Evolutionary conservation across 2,888 invertebrate genomes (phyloP).

Genomic region (Masnerella sp.): DNA sequence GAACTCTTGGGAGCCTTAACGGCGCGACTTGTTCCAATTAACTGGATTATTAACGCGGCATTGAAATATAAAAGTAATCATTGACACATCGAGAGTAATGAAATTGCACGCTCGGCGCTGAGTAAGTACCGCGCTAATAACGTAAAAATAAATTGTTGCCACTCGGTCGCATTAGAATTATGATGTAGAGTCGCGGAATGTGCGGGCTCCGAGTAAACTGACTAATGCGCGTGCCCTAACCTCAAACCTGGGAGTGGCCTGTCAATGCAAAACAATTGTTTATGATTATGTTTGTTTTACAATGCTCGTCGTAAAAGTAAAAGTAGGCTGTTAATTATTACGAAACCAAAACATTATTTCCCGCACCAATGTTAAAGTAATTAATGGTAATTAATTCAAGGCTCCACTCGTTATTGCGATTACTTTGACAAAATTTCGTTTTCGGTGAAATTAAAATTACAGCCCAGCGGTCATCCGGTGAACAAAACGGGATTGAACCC

Average conservation of each 20-base stretch:
- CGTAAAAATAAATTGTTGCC: slow-evolving; percentile 46
- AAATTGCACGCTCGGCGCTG: slow-evolving; percentile 17
- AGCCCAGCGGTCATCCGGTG: too few relatives aligned
- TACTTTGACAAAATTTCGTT: too few relatives aligned
- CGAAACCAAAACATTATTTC: too few relatives aligned
- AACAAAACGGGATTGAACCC: too few relatives aligned
- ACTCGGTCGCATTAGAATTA: slow-evolving; percentile 27
- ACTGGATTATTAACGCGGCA: slow-evolving; percentile 47
- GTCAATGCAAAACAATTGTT: slow-evolving; percentile 32
- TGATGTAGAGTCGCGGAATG: slow-evolving; percentile 39
- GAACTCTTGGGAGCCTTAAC: slow-evolving; percentile 1
- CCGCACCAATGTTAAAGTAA: too few relatives aligned
- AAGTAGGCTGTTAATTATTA: too few relatives aligned
- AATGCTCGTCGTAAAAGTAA: slow-evolving; percentile 13
- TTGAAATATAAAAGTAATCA: slow-evolving; percentile 46
- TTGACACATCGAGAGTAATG: slow-evolving; percentile 44
- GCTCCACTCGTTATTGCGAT: too few relatives aligned
- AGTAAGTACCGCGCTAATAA: slow-evolving; percentile 38
- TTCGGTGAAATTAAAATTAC: too few relatives aligned
- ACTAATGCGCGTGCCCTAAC: slow-evolving; percentile 35
- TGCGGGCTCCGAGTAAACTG: slow-evolving; percentile 19
- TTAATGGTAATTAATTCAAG: too few relatives aligned
- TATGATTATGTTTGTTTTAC: slow-evolving; percentile 19
- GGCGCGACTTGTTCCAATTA: slow-evolving; percentile 22
- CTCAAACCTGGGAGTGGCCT: slow-evolving; percentile 50